Evolutionary conservation across 1,140 invertebrate genomes (phyloP), one percentile per base, ranked within the genome.

Genomic region (Drosophila rufa): DNA sequence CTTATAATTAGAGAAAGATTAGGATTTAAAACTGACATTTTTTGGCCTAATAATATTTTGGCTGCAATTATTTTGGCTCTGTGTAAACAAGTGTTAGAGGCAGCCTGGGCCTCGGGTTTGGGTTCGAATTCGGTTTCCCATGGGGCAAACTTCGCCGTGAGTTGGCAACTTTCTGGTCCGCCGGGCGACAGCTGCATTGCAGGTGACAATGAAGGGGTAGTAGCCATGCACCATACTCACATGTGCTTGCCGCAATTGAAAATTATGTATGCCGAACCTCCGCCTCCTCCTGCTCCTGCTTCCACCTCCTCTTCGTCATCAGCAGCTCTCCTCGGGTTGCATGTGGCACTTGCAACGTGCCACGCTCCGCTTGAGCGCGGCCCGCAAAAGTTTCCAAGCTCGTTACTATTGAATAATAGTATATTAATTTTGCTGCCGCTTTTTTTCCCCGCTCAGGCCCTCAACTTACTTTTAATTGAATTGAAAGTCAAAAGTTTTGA

Each of bases 391-490:
- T 74, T 74, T 74, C 33, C 70, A 45, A 74, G 70, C 70, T 74
- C 70, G 70, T 74, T 74, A 73, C 70, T 74, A 74, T 74, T 74
- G 68, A 74, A 74, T 74, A 74, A 74, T 74, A 74, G 70, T 74
- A 50, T 74, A 74, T 74, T 74, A 74, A 74, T 74, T 74, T 73
- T 73, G 53, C 51, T 68, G 40, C 47, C 30, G 33, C 36, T 59
- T 74, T 68, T 73, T 70, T 56, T 36, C 55, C 36, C 22, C 14
- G 15, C 67, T 38, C 57, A 57, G n/a, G 55, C 36, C 30, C 60
- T 62, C 61, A 60, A 60, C 70, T 74, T 74, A 74, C 53, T 74
- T 74, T 74, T 74, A 74, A 74, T 74, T 74, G 55, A 74, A 74
- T 74, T 74, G 68, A 74, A 74, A 74, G 70, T 74, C 70, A 73